A percentile compares a stretch with the other conserved stretches of the same genome.
Conservation (phyloP, 2,888 invertebrate species). For the Anaspis maculata region DNA sequence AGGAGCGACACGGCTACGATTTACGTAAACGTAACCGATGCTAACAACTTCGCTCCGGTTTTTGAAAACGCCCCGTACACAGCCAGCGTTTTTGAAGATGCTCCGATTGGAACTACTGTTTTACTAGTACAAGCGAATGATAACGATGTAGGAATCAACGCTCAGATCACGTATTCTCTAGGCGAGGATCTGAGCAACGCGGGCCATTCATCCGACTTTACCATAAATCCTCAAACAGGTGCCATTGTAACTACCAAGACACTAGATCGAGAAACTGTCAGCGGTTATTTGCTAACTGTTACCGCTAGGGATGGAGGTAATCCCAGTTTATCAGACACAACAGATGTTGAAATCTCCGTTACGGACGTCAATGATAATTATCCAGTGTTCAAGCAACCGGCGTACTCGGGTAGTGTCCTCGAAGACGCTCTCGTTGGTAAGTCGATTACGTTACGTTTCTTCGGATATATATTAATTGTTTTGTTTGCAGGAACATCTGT, state of each 20-base stretch:
- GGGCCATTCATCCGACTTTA: conserved; percentile 61
- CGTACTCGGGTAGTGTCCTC: conserved; percentile 73
- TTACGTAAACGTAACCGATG: conserved; percentile 87
- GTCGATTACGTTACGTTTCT: too few relatives aligned
- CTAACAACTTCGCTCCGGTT: conserved; percentile 87
- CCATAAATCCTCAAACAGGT: conserved; percentile 88
- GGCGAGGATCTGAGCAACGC: conserved; percentile 58
- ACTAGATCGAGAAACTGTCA: conserved; percentile 77
- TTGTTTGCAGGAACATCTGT: too few relatives aligned
- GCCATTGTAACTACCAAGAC: conserved; percentile 80
- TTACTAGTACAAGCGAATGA: conserved; percentile 88
- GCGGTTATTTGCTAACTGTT: conserved; percentile 80
- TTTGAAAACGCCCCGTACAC: conserved; percentile 92
- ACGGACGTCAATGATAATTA: conserved; percentile 95
- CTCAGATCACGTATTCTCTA: conserved; percentile 74
- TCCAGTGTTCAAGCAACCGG: conserved; percentile 74
- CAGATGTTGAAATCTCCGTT: conserved; percentile 90
- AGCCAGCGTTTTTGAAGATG: conserved; percentile 86
- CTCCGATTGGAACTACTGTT: conserved; percentile 84
- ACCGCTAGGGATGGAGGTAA: conserved; percentile 89
- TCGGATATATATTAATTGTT: too few relatives aligned
- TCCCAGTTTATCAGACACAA: conserved; percentile 85
- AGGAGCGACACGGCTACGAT: conserved; percentile 82
- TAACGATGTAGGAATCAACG: conserved; percentile 91
- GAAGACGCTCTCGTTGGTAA: conserved; percentile 85